phyloP scores from a whole-genome alignment of 2,888 invertebrate genomes.

The Pseudococcus viburni region DNA sequence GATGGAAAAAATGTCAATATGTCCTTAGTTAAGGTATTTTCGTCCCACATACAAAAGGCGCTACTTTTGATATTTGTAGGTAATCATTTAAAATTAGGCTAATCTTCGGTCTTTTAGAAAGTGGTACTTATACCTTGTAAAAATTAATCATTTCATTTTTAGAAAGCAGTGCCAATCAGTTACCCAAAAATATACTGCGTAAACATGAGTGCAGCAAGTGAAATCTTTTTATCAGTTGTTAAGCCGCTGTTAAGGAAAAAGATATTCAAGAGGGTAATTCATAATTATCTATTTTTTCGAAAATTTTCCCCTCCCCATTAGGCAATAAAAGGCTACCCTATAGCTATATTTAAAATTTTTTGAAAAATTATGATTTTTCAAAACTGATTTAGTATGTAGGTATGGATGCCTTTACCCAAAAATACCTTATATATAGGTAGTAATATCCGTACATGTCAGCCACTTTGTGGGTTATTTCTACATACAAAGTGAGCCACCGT shows the following conservation, averaged over 20 bases:
- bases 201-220: constrained; percentile 35
- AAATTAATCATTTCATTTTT: background rate
- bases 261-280: constrained; percentile 6
- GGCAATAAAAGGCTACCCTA: too few relatives aligned
- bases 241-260: constrained; percentile 20
- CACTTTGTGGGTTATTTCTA: too few relatives aligned
- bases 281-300: too few relatives aligned
- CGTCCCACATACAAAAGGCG: constrained; percentile 8
- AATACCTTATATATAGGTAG: too few relatives aligned
- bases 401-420: too few relatives aligned
- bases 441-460: too few relatives aligned
- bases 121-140: background rate
- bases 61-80: background rate
- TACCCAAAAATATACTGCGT: constrained; percentile 46
- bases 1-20: constrained; percentile 37
- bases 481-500: too few relatives aligned
- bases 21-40: background rate
- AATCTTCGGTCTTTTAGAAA: background rate
- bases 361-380: too few relatives aligned
- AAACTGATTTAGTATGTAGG: too few relatives aligned
- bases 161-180: constrained; percentile 51
- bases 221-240: background rate
- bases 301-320: too few relatives aligned
- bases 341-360: too few relatives aligned
- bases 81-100: background rate